Evolutionary conservation across 1,140 invertebrate genomes (phyloP), one percentile per base, ranked within the genome.

Genomic region (Drosophila athabasca): DNA sequence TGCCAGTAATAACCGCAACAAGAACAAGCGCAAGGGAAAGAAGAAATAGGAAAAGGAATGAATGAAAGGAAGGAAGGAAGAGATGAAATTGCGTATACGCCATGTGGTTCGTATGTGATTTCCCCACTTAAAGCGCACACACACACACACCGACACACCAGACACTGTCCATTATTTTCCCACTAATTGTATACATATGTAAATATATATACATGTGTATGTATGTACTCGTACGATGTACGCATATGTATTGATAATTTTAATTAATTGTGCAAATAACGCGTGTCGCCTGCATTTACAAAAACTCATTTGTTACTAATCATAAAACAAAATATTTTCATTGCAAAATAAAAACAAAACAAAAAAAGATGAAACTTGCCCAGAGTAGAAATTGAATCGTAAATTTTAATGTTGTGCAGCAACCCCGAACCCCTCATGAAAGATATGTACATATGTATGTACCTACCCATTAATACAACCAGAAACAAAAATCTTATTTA

Each of bases 181-280:
- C 53, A 62, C 60, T 65, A 79, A 55, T 50, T 75, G 50, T 61
- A 53, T 74, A 52, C 35, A 61, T 62, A 61, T 53, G 66, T 54
- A 49, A 17, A 61, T 54, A 58, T 8, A 48, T 11, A 9, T 45
- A 46, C 9, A 15, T 29, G 24, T 43, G 26, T 82, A 55, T 57
- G 41, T 78, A 65, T 55, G 22, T 81, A 45, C 59, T 19, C 4
- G 24, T 26, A 26, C 24, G 41, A 59, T 46, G 72, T 49, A 60
- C 61, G 53, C 77, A 59, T 82, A 79, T 71, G 73, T 74, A 79
- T 72, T 48, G 49, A 51, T 74, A 61, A 62, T 61, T 65, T 82
- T 78, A 90, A 85, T 82, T 85, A 90, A 79, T 79, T 87, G 82
- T 87, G 82, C 82, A 85, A 85, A 87, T 87, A 85, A 82, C 58